A percentile compares a stretch with the other conserved stretches of the same genome.
Evolutionary conservation across 1,140 invertebrate species (phyloP).

Genomic region (Xylocopa sonorina): DNA sequence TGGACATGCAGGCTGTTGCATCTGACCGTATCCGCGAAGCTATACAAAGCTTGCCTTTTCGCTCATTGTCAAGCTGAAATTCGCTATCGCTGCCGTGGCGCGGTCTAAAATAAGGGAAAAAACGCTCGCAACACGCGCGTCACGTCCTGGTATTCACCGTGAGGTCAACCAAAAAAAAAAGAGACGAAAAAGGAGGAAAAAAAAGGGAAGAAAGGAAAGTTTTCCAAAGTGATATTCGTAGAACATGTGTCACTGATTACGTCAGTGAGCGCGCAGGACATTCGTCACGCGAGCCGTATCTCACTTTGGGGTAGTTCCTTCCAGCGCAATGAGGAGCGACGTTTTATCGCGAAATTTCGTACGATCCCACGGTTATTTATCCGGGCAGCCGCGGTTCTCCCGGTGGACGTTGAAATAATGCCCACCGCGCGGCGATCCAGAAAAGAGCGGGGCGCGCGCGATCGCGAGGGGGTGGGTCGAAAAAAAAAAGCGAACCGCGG

Average conservation of each 20-base stretch:
- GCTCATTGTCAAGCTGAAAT: no score
- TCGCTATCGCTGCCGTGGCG: no score
- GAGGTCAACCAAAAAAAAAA: background rate
- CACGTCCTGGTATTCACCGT: background rate
- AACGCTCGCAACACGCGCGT: background rate
- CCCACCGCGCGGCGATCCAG: no score
- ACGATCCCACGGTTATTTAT: conserved; percentile 8
- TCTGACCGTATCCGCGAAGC: no score
- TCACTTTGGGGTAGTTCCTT: background rate
- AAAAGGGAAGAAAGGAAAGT: background rate
- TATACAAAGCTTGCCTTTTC: no score
- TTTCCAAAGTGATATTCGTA: conserved; percentile 32
- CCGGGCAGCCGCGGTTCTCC: background rate
- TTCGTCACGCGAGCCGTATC: background rate
- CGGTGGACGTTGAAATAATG: background rate
- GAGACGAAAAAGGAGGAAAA: background rate
- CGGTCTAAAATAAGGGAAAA: no score
- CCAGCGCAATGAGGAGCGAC: background rate
- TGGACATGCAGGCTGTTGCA: no score
- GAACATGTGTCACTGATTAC: conserved; percentile 32
- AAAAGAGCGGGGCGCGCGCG: no score
- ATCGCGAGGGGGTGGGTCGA: no score
- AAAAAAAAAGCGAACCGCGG: background rate
- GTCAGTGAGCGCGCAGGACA: background rate
- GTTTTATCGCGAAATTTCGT: conserved; percentile 17